Evolutionary conservation across 1,140 invertebrate species (phyloP), one percentile per base, ranked within the genome.

Genomic region (Medauroidea extradentata): DNA sequence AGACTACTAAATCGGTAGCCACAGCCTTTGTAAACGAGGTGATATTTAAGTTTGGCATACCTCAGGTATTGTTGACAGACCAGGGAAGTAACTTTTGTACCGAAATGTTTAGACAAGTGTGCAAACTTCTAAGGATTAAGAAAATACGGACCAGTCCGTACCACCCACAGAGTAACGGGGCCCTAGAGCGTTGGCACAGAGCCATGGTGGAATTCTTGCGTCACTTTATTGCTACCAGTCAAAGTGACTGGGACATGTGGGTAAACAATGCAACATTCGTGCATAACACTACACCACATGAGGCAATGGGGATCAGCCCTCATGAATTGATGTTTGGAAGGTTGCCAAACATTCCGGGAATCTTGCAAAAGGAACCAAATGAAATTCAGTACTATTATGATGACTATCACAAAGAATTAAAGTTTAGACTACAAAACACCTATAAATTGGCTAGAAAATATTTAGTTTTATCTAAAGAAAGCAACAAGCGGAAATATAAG

Each of bases 81-180:
- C 56, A 57, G 23, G 46, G 46, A 2, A 29, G 43, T 4, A 57
- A 38, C 23, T 57, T 51, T 41, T 3, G 18, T 0, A 50, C 14
- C 8, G n/a, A 65, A 57, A 23, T 68, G 19, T 61, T 67, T 3
- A 65, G 61, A 57, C 61, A 60, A 4, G 27, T 70, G 29, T 64
- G 64, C 43, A 65, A 65, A 56, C n/a, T 64, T 24, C 61, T 67
- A 23, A 52, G 67, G 57, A 68, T 60, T 60, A 69, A 65, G 54
- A 62, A 69, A 44, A 55, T 73, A n/a, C 52, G 62, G 16, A 68
- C 69, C 1, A 67, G 65, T 7, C 55, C 68, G 14, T 69, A 68
- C 55, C 67, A 68, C 50, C 69, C 71, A 46, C 66, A 73, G 62
- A 66, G 61, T 16, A 73, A 74, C 44, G 71, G 69, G 9, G 65